Conservation (phyloP, 2,797 vertebrate genomes). For the Rhinatrema bivittatum region DNA sequence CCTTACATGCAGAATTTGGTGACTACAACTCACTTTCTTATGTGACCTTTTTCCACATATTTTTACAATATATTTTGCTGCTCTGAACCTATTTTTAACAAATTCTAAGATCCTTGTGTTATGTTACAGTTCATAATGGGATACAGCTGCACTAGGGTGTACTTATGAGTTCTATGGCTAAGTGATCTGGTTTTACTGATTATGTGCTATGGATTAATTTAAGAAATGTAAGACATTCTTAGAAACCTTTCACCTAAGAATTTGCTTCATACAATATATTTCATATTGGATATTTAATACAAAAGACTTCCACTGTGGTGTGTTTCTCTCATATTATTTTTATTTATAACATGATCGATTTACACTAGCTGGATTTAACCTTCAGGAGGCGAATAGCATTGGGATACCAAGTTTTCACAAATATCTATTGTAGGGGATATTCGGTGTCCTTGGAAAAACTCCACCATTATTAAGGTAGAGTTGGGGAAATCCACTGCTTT, state of each 20-base stretch:
- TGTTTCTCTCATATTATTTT: slow-evolving; percentile 26
- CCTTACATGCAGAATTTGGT: neutral
- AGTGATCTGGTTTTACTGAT: slow-evolving; percentile 55
- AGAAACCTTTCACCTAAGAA: slow-evolving; percentile 48
- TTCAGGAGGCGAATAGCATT: too few species aligned
- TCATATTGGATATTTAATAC: slow-evolving; percentile 41
- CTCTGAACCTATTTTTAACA: slow-evolving; percentile 42
- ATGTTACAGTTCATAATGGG: slow-evolving; percentile 51
- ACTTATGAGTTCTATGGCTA: slow-evolving; percentile 50
- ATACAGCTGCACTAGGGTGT: slow-evolving; percentile 48
- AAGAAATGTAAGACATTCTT: slow-evolving; percentile 56
- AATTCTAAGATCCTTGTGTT: slow-evolving; percentile 47
- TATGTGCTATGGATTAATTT: slow-evolving; percentile 56
- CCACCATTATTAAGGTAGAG: too few species aligned
- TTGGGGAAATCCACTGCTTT: too few species aligned
- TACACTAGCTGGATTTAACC: too few species aligned
- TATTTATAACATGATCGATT: too few species aligned
- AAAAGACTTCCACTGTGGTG: slow-evolving; percentile 30
- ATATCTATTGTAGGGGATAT: neutral
- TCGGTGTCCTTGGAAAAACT: slow-evolving; percentile 7
- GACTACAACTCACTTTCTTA: slow-evolving; percentile 7
- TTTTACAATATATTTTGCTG: slow-evolving; percentile 35
- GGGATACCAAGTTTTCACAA: too few species aligned
- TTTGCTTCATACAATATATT: slow-evolving; percentile 45
- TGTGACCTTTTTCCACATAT: slow-evolving; percentile 16